Percentiles rank a stretch among this genome's conserved stretches.
Conservation (phyloP, 1,140 invertebrate species). For the Rhagoletis pomonella region DNA sequence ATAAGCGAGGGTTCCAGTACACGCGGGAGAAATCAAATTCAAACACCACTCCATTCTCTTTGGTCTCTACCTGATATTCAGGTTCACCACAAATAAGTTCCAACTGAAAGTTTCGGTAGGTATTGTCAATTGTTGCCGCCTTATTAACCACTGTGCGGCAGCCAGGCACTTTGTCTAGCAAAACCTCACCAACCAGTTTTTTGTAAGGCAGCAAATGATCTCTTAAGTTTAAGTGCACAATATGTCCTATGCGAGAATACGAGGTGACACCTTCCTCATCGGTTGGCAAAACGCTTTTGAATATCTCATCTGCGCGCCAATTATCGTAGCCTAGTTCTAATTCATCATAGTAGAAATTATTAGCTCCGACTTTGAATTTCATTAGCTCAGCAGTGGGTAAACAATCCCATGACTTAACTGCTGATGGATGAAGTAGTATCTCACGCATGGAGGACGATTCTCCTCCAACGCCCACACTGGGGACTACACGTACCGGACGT, state of each 20-base stretch:
- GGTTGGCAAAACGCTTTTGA: conserved; percentile 88
- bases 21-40: conserved; percentile 96
- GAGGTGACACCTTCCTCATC: conserved; percentile 84
- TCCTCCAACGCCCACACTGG: conserved; percentile 59
- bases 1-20: conserved; percentile 96
- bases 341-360: conserved; percentile 76
- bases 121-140: conserved; percentile 89
- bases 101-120: conserved; percentile 93
- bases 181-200: conserved; percentile 88
- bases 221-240: conserved; percentile 94
- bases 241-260: conserved; percentile 93
- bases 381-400: conserved; percentile 77
- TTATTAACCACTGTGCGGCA: conserved; percentile 95
- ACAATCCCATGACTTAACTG: conserved; percentile 78
- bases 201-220: conserved; percentile 89
- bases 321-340: conserved; percentile 88
- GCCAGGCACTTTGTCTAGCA: conserved; percentile 83
- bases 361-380: conserved; percentile 74
- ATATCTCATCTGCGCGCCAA: conserved; percentile 85
- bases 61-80: conserved; percentile 85
- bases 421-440: conserved; percentile 80
- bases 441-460: conserved; percentile 56
- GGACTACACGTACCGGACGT: conserved; percentile 78
- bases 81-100: conserved; percentile 90
- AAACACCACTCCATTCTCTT: conserved; percentile 89